These are phyloP conservation scores for Dallia pectoralis DNA, from an alignment of 2,797 vertebrate species.

Conservation along the genomic window DNA sequence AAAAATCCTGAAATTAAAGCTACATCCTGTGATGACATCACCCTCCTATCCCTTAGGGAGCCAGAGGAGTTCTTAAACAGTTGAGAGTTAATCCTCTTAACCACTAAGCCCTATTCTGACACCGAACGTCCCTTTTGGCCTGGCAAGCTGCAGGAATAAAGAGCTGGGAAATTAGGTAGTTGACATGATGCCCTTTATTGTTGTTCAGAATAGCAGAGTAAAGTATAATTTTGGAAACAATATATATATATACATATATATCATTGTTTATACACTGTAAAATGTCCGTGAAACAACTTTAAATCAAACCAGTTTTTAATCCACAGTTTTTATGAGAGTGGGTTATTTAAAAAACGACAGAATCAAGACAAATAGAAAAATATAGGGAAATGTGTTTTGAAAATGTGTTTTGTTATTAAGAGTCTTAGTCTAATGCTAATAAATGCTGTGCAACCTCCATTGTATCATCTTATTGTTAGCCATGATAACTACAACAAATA, in stretches of 20 bases:
- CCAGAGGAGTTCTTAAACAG: constrained; percentile 26
- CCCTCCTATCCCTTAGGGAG: constrained; percentile 14
- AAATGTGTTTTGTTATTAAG: too few relatives aligned
- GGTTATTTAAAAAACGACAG: too few relatives aligned
- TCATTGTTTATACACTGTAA: too few relatives aligned
- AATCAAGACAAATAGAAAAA: too few relatives aligned
- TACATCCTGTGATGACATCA: constrained; percentile 24
- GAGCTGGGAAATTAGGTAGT: neutral
- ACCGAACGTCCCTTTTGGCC: constrained; percentile 21
- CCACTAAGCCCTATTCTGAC: constrained; percentile 29
- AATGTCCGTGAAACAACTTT: too few relatives aligned
- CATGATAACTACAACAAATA: too few relatives aligned
- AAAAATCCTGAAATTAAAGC: neutral
- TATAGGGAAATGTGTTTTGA: too few relatives aligned
- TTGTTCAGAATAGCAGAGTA: neutral
- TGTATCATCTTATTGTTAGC: too few relatives aligned
- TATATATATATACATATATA: neutral
- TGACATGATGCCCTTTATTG: neutral
- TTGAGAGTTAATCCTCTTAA: constrained; percentile 36
- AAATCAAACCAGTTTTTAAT: too few relatives aligned
- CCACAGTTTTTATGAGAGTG: too few relatives aligned
- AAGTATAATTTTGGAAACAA: neutral
- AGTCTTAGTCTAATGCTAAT: too few relatives aligned
- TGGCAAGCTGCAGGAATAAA: constrained; percentile 12
- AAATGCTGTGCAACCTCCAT: too few relatives aligned